phyloP scores from a whole-genome alignment of 2,888 invertebrate species.

The Automeris io region DNA sequence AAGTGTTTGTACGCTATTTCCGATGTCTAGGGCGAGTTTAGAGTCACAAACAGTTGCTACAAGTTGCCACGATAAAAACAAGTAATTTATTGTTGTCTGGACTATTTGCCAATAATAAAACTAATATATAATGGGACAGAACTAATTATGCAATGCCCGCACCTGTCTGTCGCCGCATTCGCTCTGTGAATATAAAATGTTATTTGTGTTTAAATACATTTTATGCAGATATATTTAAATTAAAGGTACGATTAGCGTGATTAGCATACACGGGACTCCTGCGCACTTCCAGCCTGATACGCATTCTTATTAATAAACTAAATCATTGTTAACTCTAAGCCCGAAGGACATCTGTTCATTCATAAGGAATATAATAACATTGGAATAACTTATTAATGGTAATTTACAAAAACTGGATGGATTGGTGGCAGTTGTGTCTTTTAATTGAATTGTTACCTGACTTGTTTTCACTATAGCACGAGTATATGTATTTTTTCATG shows the following conservation, averaged over 20 bases:
- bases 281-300: not conserved
- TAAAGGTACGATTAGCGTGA: slow-evolving; percentile 7
- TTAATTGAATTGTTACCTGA: too few species aligned
- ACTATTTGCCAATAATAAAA: not conserved
- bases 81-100: not conserved
- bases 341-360: too few species aligned
- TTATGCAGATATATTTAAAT: slow-evolving; percentile 45
- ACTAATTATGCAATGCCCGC: slow-evolving; percentile 5
- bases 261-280: not conserved
- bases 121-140: slow-evolving; percentile 9
- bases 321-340: not conserved
- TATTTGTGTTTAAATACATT: slow-evolving; percentile 20
- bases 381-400: too few species aligned
- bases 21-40: too few species aligned
- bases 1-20: too few species aligned
- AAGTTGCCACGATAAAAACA: slow-evolving; percentile 2
- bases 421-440: too few species aligned
- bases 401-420: too few species aligned
- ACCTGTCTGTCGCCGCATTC: slow-evolving; percentile 7
- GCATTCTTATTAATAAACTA: not conserved
- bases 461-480: too few species aligned
- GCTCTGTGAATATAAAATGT: slow-evolving; percentile 1
- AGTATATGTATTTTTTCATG: too few species aligned
- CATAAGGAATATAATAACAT: too few species aligned
- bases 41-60: too few species aligned